Base-by-base conservation (phyloP, 23 tunicate species). In the Trididemnum nubilum region DNA sequence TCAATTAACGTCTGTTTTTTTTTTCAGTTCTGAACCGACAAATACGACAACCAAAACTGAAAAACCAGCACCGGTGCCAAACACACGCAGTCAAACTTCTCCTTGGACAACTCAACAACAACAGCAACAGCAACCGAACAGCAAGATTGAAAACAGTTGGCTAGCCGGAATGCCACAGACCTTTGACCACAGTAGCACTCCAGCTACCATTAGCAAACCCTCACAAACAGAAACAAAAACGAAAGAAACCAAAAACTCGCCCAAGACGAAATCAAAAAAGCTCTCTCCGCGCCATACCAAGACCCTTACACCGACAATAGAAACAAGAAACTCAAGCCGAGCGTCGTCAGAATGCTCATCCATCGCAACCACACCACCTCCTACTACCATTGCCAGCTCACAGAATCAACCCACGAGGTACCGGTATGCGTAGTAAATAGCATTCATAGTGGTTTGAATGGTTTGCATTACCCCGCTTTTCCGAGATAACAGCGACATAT, bases 311-410 rank as follows among this genome's bases (percentile, higher is more conserved):
- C 15, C 12, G 22, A 67, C 25, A 66, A 52, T 23, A 19, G 4
- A 28, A 1, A 31, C 66, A 12, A 73, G 31, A 3, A 39, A 52
- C 30, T 73, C 78, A 2, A 73, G 78, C 29, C 58, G 5, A 21
- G 33, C 29, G 24, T 83, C 86, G 36, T 73, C 81, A 12, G 81
- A 73, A 37, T 83, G 63, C 35, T 83, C 87, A 7, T 73, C 81
- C 0, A 39, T 28, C 7, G 38, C 87, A 36, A 58, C 81, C 28
- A 73, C 87, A 15, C 87, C 87, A 60, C 87, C 87, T 3, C 86
- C 85, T 2, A 80, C n/a, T 36, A 80, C n/a, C 38, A 25, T 7
- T 2, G 7, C 24, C 25, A 2, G 7, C 21, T 9, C 59, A 5
- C 21, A 37, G 24, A 39, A 39, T 73, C 60, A 73, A 3, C 18